Evolutionary conservation across 2,888 invertebrate genomes (phyloP), one percentile per base, ranked within the genome.

Genomic region (Platynereis dumerilii): DNA sequence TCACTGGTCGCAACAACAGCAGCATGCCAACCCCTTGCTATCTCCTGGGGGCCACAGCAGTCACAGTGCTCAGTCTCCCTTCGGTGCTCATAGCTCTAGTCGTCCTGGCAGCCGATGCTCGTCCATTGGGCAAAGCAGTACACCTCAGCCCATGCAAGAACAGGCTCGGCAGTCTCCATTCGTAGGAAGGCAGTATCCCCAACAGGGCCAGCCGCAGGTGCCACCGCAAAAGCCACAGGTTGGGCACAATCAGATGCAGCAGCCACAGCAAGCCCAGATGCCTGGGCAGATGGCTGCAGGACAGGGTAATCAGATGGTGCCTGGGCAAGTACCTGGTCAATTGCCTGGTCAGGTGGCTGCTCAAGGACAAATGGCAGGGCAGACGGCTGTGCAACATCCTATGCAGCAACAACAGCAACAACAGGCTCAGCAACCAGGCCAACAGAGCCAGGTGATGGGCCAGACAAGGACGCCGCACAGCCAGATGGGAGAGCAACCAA

Each of bases 181-280:
- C 12, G 34, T 34, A 7, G 34, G 34, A 34, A 34, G 34, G 12
- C 34, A 34, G 34, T 34, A 34, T 34, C 34, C 34, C 5, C 34
- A 34, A 34, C 56, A 56, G 26, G 3, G 5, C 5, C 24, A 56
- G 12, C 53, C 12, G n/a, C 24, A 27, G 24, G 24, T 26, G 56
- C 56, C 20, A 12, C 56, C 20, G 26, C 58, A n/a, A 22, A 24
- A 42, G 12, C 29, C 29, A 17, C 57, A 26, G 1, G 17, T 57
- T 20, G 34, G 20, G 24, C 58, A 58, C 7, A 39, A 39, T 28
- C 59, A 59, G 12, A 22, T 44, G n/a, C 58, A 58, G 48, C 59
- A 59, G 17, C 39, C 39, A 20, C 17, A 17, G 44, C 22, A 45
- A 48, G 17, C 24, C 12, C 44, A 59, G 24, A 27, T 48, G 48